Percentiles rank a stretch among this genome's conserved stretches.
Evolutionary conservation across 2,797 vertebrate genomes (phyloP).

Genomic region (Caiman crocodilus): DNA sequence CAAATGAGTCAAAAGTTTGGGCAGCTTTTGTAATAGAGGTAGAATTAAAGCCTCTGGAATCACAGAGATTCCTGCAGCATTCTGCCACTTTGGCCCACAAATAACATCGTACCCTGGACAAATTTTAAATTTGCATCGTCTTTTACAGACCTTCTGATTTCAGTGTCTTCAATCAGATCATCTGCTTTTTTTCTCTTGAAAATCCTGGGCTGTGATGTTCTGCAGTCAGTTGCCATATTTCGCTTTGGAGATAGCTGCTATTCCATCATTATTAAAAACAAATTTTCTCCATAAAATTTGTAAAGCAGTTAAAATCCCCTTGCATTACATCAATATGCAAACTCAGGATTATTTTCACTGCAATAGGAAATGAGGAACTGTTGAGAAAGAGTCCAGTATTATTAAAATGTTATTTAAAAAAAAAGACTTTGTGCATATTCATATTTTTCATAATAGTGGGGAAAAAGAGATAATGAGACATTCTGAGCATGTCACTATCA

Average conservation of each 20-base stretch:
- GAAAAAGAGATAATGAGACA: neutral
- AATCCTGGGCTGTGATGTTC: neutral
- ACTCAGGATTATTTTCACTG: neutral
- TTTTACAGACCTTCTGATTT: neutral
- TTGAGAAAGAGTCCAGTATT: neutral
- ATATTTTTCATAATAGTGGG: neutral
- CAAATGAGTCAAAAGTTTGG: too few relatives aligned
- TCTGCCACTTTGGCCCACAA: neutral
- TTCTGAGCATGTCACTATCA: neutral
- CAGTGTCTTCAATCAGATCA: neutral
- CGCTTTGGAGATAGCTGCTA: neutral
- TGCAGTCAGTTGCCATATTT: neutral
- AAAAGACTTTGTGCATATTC: neutral
- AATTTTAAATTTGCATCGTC: neutral
- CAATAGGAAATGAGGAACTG: neutral
- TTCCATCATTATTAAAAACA: neutral
- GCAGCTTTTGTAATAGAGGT: too few relatives aligned
- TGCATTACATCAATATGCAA: neutral
- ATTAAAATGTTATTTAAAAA: neutral
- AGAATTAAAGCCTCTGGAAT: too few relatives aligned
- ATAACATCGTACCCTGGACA: neutral
- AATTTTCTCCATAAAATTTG: neutral
- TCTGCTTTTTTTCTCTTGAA: neutral
- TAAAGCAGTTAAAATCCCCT: neutral
- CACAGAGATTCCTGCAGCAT: too few relatives aligned